These are phyloP conservation scores for Equus przewalskii DNA, from an alignment of 2,113 vertebrate genomes.

Conservation along the genomic window DNA sequence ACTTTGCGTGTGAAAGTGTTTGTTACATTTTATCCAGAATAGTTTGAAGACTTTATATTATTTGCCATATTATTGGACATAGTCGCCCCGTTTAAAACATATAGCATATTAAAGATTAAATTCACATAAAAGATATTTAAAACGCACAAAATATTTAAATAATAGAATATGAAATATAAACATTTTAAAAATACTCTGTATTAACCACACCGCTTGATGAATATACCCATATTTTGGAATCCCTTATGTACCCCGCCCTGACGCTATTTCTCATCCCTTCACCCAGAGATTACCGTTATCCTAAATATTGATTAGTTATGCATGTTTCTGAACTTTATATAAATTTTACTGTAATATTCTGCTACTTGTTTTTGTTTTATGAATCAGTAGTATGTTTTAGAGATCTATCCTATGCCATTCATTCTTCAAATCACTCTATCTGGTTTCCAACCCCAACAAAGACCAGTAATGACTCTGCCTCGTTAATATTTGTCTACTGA, in stretches of 20 bases:
- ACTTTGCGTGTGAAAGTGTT: neutral
- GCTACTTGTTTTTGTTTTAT: neutral
- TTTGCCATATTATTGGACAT: neutral
- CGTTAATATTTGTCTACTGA: neutral
- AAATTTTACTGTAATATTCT: neutral
- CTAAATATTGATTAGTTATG: neutral
- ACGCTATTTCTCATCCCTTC: neutral
- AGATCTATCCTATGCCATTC: neutral
- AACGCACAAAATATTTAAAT: neutral
- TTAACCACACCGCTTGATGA: neutral
- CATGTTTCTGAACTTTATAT: neutral
- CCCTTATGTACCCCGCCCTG: neutral
- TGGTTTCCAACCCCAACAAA: neutral
- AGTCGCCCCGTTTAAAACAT: neutral
- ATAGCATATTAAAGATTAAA: neutral
- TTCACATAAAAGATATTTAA: neutral
- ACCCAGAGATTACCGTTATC: neutral
- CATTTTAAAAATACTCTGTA: neutral
- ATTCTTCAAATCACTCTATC: neutral
- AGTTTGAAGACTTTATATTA: neutral
- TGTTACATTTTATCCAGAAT: neutral
- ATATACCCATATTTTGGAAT: neutral
- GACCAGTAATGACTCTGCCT: neutral
- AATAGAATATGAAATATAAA: neutral
- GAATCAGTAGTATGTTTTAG: neutral